Evolutionary conservation across 2,113 vertebrate species (phyloP).

Genomic region (Chitala chitala): DNA sequence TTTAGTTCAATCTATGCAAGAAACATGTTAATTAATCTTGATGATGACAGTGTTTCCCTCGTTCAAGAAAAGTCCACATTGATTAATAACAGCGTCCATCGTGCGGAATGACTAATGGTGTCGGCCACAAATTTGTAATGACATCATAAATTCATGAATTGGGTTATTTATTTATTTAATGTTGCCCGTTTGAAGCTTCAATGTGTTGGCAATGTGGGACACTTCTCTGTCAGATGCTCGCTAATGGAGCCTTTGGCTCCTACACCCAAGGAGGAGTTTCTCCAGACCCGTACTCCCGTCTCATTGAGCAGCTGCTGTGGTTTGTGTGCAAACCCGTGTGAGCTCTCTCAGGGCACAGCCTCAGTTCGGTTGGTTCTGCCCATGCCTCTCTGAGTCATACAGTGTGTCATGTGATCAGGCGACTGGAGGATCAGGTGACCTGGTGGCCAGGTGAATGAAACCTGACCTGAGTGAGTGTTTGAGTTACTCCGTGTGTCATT

Average conservation of each 20-base stretch:
- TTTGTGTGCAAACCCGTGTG: not conserved
- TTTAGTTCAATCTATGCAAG: conserved; percentile 50
- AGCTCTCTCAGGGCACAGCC: no score
- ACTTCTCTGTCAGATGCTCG: not conserved
- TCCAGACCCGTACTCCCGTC: not conserved
- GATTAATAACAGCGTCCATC: conserved; percentile 63
- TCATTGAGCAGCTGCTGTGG: not conserved
- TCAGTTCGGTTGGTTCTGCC: no score
- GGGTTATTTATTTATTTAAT: conserved; percentile 56
- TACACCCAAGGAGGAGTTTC: not conserved
- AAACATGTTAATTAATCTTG: conserved; percentile 63
- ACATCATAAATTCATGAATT: conserved; percentile 58
- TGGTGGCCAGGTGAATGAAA: no score
- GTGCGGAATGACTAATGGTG: conserved; percentile 58
- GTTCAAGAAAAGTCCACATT: conserved; percentile 57
- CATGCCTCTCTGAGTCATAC: not conserved
- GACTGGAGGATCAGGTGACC: no score
- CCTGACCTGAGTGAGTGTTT: no score
- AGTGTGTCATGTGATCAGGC: no score
- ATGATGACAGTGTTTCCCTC: conserved; percentile 57
- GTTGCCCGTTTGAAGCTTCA: conserved; percentile 31
- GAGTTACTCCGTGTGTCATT: no score
- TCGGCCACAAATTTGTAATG: conserved; percentile 49
- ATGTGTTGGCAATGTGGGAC: not conserved
- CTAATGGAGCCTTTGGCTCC: not conserved